Evolutionary conservation across 2,888 invertebrate genomes (phyloP).

Genomic region (Andricus curvator): DNA sequence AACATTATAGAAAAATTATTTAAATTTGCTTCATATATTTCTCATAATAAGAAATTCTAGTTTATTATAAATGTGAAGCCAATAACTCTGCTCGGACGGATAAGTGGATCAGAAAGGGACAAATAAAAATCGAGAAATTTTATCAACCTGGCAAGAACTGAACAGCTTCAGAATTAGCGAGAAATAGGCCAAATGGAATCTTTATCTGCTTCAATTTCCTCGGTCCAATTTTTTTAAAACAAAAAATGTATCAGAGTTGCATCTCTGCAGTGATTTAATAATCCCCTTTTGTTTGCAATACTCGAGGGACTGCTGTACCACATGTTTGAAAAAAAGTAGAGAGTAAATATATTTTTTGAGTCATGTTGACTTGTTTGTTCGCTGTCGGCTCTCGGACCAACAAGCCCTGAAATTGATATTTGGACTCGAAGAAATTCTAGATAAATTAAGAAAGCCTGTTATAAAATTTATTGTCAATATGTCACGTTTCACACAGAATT

Average conservation of each 20-base stretch:
- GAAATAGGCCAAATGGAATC: slow-evolving; percentile 14
- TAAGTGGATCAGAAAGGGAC: neutral
- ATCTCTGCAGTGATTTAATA: too few species aligned
- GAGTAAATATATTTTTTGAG: neutral
- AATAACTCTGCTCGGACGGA: neutral
- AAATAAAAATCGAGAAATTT: slow-evolving; percentile 33
- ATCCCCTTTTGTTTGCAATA: too few species aligned
- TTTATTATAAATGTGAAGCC: neutral
- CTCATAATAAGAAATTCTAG: too few species aligned
- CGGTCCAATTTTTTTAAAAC: neutral
- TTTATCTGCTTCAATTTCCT: neutral
- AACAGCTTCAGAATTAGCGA: neutral
- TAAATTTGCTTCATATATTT: too few species aligned
- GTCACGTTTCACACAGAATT: slow-evolving; percentile 16
- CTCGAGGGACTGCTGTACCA: neutral
- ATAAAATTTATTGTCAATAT: slow-evolving; percentile 38
- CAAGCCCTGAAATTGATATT: neutral
- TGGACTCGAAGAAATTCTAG: neutral
- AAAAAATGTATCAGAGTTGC: neutral
- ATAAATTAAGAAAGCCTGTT: neutral
- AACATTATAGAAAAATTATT: too few species aligned
- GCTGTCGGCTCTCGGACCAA: neutral
- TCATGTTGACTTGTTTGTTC: neutral
- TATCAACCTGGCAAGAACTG: slow-evolving; percentile 7
- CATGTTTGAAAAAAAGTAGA: neutral